phyloP scores from a whole-genome alignment of 1,140 invertebrate species.

The Stegodyphus mimosarum region DNA sequence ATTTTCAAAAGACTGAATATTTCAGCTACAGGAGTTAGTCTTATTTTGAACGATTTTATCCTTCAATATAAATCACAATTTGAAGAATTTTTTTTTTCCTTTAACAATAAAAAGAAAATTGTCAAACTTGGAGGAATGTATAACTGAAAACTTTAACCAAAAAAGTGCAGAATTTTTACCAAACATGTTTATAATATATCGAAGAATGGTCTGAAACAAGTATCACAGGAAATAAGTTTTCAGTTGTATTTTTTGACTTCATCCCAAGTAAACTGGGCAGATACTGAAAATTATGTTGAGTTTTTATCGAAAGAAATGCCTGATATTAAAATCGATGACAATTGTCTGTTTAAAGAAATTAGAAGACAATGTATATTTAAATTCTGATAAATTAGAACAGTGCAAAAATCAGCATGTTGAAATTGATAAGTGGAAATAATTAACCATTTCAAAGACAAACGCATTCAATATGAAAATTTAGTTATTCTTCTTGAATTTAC shows the following conservation, averaged over 20 bases:
- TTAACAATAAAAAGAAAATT: constrained; percentile 9
- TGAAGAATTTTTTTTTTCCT: constrained; percentile 2
- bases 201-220: no score
- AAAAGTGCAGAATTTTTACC: no score
- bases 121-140: not conserved
- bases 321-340: constrained; percentile 6
- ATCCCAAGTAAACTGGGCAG: not conserved
- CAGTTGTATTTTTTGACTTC: constrained; percentile 11
- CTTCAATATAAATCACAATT: not conserved
- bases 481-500: constrained; percentile 12
- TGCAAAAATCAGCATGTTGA: not conserved
- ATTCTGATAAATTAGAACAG: constrained; percentile 4
- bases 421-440: constrained; percentile 5
- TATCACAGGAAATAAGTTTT: no score
- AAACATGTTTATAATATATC: no score
- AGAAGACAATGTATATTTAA: not conserved
- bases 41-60: constrained; percentile 14
- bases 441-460: not conserved
- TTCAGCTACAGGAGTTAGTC: constrained; percentile 16
- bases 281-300: not conserved
- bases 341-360: constrained; percentile 4
- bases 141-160: no score
- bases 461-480: not conserved
- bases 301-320: not conserved
- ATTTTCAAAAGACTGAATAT: constrained; percentile 3